Base-by-base conservation (phyloP, 2,113 vertebrate genomes). In the Thamnaconus septentrionalis region DNA sequence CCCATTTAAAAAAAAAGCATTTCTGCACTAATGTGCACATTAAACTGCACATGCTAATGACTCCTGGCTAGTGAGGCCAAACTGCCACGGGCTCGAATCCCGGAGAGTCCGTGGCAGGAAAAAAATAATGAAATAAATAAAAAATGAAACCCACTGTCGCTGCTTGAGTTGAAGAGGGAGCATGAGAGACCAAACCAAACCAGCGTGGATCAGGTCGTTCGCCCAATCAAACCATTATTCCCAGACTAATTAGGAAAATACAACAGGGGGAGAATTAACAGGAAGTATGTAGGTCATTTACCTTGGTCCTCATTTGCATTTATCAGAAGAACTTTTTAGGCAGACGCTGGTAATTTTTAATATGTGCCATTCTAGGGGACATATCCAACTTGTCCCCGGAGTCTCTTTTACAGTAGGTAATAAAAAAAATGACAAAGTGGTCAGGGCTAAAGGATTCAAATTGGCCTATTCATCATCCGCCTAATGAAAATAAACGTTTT, bases 401-500 rank as follows among this genome's bases (percentile, higher is more conserved):
- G 60, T 58, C 57, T 46, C 47, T 59, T 75, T 69, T 64, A 69
- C 47, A 41, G 48, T 53, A 12, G 59, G 56, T 60, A 71, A 75
- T 71, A 57, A 44, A 52, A 31, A 31, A 67, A 46, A 61, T 58
- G 64, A 71, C 4, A 63, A 66, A 31, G 18, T 31, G 18, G 18
- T 31, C 51, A 9, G 3, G 6, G 40, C 7, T 64, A 50, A 70
- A 47, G 2, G 42, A 55, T 65, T 76, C 57, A 66, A 78, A 72
- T 57, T 44, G 43, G 43, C 39, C 59, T 61, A 71, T 76, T 71
- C 18, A 55, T 61, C 54, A 56, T 5, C 59, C 47, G 68, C 72
- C 68, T 61, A 67, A n/a, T 61, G 42, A 64, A 65, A 78, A 58
- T 58, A 52, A 62, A 73, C 61, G 50, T 60, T 5, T 48, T 59